These are phyloP conservation scores for mouse (Mus musculus) DNA, from an alignment of 2,113 vertebrate genomes.

Conservation along the genomic window GRCm39 chr8:110186501-110187000, in stretches of 20 bases:
- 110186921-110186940: background rate
- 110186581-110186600: background rate
- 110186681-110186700: background rate
- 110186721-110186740: background rate
- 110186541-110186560: background rate
- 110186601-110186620: background rate
- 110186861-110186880: background rate
- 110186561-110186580: background rate
- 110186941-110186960: background rate
- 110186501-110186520: background rate
- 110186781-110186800: background rate
- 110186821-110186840: background rate
- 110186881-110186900: background rate
- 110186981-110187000: background rate
- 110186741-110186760: background rate
- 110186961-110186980: background rate
- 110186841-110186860: background rate
- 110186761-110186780: background rate
- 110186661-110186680: background rate
- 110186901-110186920: background rate
- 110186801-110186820: background rate
- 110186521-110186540: constrained; percentile 36
- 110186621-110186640: background rate
- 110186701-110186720: background rate
- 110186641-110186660: background rate